phyloP scores from a whole-genome alignment of 2,113 vertebrate genomes.

The Periophthalmodon schlosseri region DNA sequence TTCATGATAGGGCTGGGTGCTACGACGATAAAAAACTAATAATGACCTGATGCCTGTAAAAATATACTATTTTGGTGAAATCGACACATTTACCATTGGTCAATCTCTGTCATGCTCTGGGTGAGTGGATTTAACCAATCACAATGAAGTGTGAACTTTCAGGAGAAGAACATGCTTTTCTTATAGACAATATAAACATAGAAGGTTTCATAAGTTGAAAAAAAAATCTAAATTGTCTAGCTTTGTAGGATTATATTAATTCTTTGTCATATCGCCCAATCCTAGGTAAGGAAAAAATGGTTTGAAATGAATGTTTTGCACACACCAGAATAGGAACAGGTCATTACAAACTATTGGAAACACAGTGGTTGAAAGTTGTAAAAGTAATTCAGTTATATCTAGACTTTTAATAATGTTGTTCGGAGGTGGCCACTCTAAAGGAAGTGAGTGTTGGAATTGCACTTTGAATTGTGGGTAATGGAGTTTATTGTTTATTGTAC shows the following conservation, averaged over 20 bases:
- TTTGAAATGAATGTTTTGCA: slow-evolving; percentile 13
- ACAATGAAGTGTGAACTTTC: too few species aligned
- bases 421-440: slow-evolving; percentile 25
- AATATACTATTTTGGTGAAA: too few species aligned
- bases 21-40: too few species aligned
- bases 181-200: too few species aligned
- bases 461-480: slow-evolving; percentile 55
- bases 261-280: not conserved
- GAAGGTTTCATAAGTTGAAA: too few species aligned
- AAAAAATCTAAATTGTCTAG: too few species aligned
- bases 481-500: slow-evolving; percentile 51
- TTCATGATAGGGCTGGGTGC: too few species aligned
- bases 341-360: not conserved
- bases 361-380: not conserved
- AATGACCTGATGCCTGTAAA: too few species aligned
- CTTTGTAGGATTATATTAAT: not conserved
- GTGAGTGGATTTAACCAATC: too few species aligned
- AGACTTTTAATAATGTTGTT: slow-evolving; percentile 34
- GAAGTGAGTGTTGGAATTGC: slow-evolving; percentile 62
- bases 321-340: not conserved
- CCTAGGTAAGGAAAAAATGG: slow-evolving; percentile 5
- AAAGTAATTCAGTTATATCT: not conserved
- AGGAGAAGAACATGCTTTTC: not conserved
- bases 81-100: too few species aligned
- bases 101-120: too few species aligned